Evolutionary conservation across 2,113 vertebrate species (phyloP).

Genomic region (Progne subis): DNA sequence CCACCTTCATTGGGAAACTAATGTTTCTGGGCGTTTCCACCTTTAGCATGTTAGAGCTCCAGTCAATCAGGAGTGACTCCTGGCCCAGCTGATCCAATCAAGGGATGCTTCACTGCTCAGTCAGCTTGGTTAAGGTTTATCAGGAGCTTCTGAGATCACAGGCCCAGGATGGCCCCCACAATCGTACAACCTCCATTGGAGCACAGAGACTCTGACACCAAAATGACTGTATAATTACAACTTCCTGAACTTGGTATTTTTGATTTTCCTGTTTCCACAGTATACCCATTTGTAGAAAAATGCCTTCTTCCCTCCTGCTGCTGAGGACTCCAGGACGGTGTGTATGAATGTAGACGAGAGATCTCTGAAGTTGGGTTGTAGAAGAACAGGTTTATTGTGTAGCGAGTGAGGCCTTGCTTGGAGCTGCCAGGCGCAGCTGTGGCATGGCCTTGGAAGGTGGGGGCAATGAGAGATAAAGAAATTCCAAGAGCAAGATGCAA

Average conservation of each 20-base stretch:
- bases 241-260: not conserved
- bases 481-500: too few relatives aligned
- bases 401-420: too few relatives aligned
- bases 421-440: too few relatives aligned
- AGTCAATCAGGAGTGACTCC: not conserved
- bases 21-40: not conserved
- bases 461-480: too few relatives aligned
- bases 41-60: not conserved
- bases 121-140: not conserved
- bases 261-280: not conserved
- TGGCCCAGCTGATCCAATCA: not conserved
- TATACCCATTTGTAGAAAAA: not conserved
- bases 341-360: too few relatives aligned
- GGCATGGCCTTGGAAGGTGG: too few relatives aligned
- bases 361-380: too few relatives aligned
- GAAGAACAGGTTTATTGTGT: too few relatives aligned
- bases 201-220: not conserved
- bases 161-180: not conserved
- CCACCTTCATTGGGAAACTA: not conserved
- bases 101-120: not conserved
- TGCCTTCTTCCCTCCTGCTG: too few relatives aligned
- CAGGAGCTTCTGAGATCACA: not conserved
- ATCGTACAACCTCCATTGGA: not conserved
- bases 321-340: too few relatives aligned
- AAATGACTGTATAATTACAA: not conserved